These are phyloP conservation scores for Drosophila fulvimacula DNA, from an alignment of 2,888 invertebrate species.

Conservation along the genomic window DNA sequence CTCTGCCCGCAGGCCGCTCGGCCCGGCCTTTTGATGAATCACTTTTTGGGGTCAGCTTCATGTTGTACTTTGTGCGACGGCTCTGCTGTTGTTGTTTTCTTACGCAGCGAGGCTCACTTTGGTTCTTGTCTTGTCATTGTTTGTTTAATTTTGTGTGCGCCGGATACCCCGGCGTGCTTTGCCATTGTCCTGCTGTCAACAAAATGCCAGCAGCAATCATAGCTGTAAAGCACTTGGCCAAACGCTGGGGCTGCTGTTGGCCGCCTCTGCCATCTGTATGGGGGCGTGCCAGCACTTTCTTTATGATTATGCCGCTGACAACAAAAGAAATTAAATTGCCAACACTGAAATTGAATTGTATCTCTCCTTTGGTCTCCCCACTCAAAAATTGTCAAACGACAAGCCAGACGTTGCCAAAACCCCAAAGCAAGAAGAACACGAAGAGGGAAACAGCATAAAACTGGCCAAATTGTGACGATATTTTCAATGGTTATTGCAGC, in stretches of 20 bases:
- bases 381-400: constrained; percentile 54
- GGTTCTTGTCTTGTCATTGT: constrained; percentile 76
- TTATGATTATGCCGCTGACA: constrained; percentile 72
- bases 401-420: constrained; percentile 8
- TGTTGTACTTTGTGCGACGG: constrained; percentile 27
- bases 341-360: constrained; percentile 77
- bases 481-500: constrained; percentile 63
- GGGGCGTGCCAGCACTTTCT: constrained; percentile 39
- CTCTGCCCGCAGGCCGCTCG: neutral
- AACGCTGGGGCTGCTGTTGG: constrained; percentile 18
- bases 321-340: constrained; percentile 81
- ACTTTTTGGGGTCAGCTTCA: constrained; percentile 53
- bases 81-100: constrained; percentile 30
- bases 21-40: constrained; percentile 40
- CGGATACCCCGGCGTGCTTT: constrained; percentile 74
- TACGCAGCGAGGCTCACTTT: constrained; percentile 46
- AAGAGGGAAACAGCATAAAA: constrained; percentile 6
- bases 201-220: constrained; percentile 62
- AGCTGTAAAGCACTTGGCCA: constrained; percentile 55
- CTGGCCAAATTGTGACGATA: constrained; percentile 45
- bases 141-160: constrained; percentile 79
- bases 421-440: neutral
- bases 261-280: constrained; percentile 14
- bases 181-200: constrained; percentile 77
- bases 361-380: constrained; percentile 42